Conservation (phyloP, 1,140 invertebrate genomes). For the Apis laboriosa region DNA sequence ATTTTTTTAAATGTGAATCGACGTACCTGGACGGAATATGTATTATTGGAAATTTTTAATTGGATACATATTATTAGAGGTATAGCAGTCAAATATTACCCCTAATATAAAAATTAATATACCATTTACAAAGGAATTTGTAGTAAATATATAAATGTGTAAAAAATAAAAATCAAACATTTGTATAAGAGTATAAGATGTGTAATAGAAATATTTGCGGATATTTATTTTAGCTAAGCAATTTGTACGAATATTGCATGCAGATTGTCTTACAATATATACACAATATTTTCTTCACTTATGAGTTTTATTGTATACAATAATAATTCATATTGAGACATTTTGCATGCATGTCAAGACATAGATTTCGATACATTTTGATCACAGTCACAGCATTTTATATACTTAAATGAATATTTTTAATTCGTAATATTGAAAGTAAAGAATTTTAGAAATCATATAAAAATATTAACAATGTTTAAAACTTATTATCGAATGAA, state of each 20-base stretch:
- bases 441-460: background rate
- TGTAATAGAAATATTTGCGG: conserved; percentile 24
- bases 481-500: background rate
- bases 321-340: conserved; percentile 23
- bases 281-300: conserved; percentile 25
- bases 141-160: conserved; percentile 43
- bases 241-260: conserved; percentile 43
- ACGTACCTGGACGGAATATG: conserved; percentile 53
- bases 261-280: conserved; percentile 28
- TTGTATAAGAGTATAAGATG: conserved; percentile 41
- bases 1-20: conserved; percentile 39
- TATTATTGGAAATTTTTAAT: conserved; percentile 26
- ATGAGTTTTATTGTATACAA: conserved; percentile 39
- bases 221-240: conserved; percentile 32
- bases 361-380: conserved; percentile 43
- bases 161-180: conserved; percentile 42
- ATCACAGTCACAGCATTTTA: conserved; percentile 58
- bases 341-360: conserved; percentile 23
- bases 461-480: conserved; percentile 30
- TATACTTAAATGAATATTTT: conserved; percentile 44
- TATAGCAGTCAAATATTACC: conserved; percentile 31
- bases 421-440: conserved; percentile 31
- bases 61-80: background rate
- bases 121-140: conserved; percentile 52
- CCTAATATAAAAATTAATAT: conserved; percentile 33